phyloP scores from a whole-genome alignment of 2,888 invertebrate species.

The Lasioglossum figueresi region DNA sequence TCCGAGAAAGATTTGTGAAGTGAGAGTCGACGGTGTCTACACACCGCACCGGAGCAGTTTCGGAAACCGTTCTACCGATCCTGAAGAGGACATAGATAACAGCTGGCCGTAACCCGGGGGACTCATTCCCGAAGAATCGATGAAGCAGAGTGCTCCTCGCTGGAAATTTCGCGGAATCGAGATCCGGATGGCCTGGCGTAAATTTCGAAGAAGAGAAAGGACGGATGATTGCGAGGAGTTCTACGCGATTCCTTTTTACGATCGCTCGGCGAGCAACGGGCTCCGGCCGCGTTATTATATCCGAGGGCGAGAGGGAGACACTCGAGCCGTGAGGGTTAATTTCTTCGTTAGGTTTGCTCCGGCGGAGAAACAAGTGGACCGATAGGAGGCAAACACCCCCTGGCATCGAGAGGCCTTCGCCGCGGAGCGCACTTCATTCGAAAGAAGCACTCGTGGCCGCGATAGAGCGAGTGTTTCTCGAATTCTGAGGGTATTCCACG shows the following conservation, averaged over 20 bases:
- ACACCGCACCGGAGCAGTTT: not conserved
- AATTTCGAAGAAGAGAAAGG: not conserved
- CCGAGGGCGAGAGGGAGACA: not conserved
- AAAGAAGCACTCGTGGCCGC: constrained; percentile 41
- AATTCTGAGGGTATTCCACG: constrained; percentile 66
- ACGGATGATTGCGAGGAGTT: not conserved
- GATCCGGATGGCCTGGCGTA: not conserved
- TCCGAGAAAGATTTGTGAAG: not conserved
- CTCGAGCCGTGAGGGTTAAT: not conserved
- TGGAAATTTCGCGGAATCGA: not conserved
- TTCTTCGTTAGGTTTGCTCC: not conserved
- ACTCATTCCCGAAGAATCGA: not conserved
- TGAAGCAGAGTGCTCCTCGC: not conserved
- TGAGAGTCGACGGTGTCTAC: not conserved
- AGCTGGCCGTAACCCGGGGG: not conserved
- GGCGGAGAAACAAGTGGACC: not conserved
- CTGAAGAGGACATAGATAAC: not conserved
- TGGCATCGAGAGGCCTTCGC: constrained; percentile 42
- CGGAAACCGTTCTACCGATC: not conserved
- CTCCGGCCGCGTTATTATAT: not conserved
- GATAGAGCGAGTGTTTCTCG: constrained; percentile 61
- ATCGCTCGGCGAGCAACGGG: not conserved
- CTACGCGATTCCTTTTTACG: constrained; percentile 10
- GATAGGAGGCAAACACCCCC: constrained; percentile 11
- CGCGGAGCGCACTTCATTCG: constrained; percentile 39